A percentile compares a stretch with the other conserved stretches of the same genome.
Conservation (phyloP, 2,797 vertebrate species). For the Acanthurus lineatus region DNA sequence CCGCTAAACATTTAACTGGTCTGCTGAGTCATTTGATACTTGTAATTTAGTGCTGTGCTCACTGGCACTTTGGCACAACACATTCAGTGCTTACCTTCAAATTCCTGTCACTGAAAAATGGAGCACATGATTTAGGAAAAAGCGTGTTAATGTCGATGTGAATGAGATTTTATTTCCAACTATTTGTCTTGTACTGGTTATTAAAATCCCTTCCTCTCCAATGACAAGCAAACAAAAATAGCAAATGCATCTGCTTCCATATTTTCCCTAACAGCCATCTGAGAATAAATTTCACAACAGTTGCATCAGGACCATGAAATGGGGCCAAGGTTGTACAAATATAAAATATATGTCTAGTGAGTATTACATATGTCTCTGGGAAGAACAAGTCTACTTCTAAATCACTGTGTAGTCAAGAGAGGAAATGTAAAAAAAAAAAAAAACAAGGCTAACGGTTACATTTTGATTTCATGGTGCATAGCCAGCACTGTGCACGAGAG, state of each 20-base stretch:
- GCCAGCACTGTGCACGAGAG: conserved; percentile 23
- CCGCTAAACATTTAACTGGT: conserved; percentile 35
- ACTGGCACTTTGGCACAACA: conserved; percentile 22
- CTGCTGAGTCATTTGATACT: conserved; percentile 13
- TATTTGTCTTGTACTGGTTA: conserved; percentile 6
- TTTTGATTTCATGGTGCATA: conserved; percentile 45
- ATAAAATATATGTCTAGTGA: conserved; percentile 27
- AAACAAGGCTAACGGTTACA: background rate
- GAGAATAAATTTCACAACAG: conserved; percentile 38
- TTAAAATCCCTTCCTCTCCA: background rate
- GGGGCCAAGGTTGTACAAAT: conserved; percentile 16
- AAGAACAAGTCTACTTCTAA: conserved; percentile 15
- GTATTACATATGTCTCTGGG: conserved; percentile 4
- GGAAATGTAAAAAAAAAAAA: conserved; percentile 12
- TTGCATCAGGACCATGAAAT: conserved; percentile 49
- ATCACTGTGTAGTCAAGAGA: background rate
- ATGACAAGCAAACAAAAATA: conserved; percentile 23
- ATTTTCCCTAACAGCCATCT: conserved; percentile 1
- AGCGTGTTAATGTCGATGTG: background rate
- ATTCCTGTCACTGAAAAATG: background rate
- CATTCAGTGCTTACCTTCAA: conserved; percentile 7
- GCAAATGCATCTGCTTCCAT: conserved; percentile 10
- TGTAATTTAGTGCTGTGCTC: conserved; percentile 24
- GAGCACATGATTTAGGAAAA: background rate
- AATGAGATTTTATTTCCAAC: background rate